A percentile compares a stretch with the other conserved stretches of the same genome.
Conservation (phyloP, 2,113 vertebrate species). For the Saguinus midas region DNA sequence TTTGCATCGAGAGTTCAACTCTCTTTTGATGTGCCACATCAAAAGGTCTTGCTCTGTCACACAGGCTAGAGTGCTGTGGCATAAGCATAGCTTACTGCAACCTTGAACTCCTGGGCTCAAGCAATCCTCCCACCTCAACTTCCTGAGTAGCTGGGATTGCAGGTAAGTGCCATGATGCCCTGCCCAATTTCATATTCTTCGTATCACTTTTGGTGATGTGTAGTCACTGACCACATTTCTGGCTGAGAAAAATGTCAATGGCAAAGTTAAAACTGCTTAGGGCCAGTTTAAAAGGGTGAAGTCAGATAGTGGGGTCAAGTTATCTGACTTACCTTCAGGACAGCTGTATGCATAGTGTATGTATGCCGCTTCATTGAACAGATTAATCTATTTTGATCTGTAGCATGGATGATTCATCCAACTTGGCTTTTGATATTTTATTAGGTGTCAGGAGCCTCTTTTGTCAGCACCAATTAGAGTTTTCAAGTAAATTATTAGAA, state of each 20-base stretch:
- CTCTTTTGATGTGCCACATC: too few species aligned
- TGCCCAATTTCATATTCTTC: neutral
- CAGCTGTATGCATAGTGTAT: too few species aligned
- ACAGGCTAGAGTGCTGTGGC: too few species aligned
- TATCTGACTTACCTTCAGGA: neutral
- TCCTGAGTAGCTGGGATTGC: too few species aligned
- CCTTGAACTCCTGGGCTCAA: too few species aligned
- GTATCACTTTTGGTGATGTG: neutral
- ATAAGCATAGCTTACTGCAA: too few species aligned
- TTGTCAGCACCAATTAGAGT: neutral
- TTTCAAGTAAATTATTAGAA: neutral
- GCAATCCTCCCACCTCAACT: too few species aligned
- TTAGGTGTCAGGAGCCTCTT: neutral
- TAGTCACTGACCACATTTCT: neutral
- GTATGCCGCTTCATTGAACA: neutral
- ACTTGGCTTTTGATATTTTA: neutral
- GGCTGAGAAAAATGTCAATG: neutral
- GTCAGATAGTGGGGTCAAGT: too few species aligned
- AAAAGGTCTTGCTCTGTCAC: too few species aligned
- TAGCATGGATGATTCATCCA: neutral
- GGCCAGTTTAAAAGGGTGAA: neutral
- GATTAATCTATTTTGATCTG: neutral
- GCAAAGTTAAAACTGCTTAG: neutral
- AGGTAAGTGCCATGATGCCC: too few species aligned
- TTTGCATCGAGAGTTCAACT: neutral